Base-by-base conservation (phyloP, 2,797 vertebrate species). In the Graptemys geographica region DNA sequence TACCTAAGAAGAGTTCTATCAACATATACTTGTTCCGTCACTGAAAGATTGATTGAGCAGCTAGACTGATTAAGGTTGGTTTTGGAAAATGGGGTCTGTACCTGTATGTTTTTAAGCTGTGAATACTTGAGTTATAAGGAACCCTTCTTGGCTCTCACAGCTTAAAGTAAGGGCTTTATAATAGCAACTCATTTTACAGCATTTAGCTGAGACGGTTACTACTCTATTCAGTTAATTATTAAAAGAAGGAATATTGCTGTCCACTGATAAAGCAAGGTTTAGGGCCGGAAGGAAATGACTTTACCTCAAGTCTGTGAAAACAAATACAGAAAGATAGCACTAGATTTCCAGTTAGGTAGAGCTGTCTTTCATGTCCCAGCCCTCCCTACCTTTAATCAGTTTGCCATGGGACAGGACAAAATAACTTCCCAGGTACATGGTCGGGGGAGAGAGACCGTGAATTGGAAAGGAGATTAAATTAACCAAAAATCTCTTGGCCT, bases 151-250 rank as follows among this genome's bases (percentile, higher is more conserved):
- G 59, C 65, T 89, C 27, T 94, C 51, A 25, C 23, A 56, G 47
- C 80, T 95, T 95, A 90, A 95, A 90, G 89, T 91, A 79, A 41
- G 85, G 49, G 19, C 81, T n/a, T 91, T 95, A 62, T 90, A 52
- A 49, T n/a, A 84, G 65, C 28, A 49, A 59, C 74, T 87, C 90
- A 19, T 94, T 89, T 79, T 57, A 82, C 87, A 82, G 2, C 3
- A 21, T 92, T 96, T 69, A 87, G 53, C 23, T 82, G 57, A 87
- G 72, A 81, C 56, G 88, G 76, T 53, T 74, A 84, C 86, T 93
- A 82, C 93, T 96, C 90, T 88, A 84, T 89, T 88, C 9, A 84
- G 90, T 96, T 96, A 96, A 93, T 92, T 49, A 94, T 95, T 96
- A 92, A 81, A 92, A 78, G 78, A 93, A 87, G 51, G 49, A 55